Base-by-base conservation (phyloP, 2,888 invertebrate species). In the Lasioglossum calceatum region DNA sequence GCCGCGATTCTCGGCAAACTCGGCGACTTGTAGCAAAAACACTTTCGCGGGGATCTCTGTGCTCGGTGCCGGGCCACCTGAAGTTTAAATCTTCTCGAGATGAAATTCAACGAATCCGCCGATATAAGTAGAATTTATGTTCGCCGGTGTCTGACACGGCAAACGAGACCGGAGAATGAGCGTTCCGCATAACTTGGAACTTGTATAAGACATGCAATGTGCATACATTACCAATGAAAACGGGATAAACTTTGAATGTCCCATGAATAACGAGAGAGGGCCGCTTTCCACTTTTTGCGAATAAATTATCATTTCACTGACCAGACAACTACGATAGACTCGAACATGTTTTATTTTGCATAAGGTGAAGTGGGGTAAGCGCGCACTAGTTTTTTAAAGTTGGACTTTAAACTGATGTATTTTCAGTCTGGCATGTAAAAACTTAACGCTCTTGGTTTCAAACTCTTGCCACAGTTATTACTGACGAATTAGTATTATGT, bases 21-120 rank as follows among this genome's bases (percentile, higher is more conserved):
- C 74, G 75, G 61, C 67, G 58, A 39, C 54, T 81, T 81, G 64
- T 81, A 32, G 64, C 54, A 70, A 75, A 78, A 79, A 64, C 77
- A 78, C 67, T 80, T 82, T 78, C 74, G 36, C 64, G 77, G 64
- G 23, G 74, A 86, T 85, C 75, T 84, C 74, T 72, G 76, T 80
- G 73, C 67, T 64, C 72, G 12, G 14, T 14, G 67, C 58, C 71
- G 78, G 67, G 70, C 81, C 72, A 79, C 78, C 76, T 71, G 82
- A 88, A 89, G 81, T 87, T 88, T 87, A 85, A 89, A 89, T 89
- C 83, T 87, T 80, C 85, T 70, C 81, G 61, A 80, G 81, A 44
- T 36, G 54, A 77, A 88, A 81, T 85, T 81, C 72, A 81, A 54
- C 64, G 79, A 84, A 79, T 81, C 77, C 86, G 71, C 75, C 80